Evolutionary conservation across 2,797 vertebrate species (phyloP).

Genomic region (Lateolabrax maculatus): DNA sequence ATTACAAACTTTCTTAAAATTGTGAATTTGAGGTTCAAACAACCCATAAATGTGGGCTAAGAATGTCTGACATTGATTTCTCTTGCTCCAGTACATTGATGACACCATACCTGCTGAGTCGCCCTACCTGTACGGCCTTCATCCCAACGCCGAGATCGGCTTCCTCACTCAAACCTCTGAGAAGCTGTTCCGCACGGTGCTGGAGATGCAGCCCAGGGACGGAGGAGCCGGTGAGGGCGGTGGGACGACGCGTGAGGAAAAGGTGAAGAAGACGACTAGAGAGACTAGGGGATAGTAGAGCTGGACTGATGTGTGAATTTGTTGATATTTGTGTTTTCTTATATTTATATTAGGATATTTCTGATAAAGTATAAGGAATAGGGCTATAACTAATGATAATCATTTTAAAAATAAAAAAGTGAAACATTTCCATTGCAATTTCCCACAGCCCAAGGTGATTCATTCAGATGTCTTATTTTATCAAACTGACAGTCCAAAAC

Average conservation of each 20-base stretch:
- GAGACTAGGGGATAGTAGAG: not conserved
- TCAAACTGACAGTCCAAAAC: not conserved
- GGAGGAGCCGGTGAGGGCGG: conserved; percentile 80
- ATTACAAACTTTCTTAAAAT: not conserved
- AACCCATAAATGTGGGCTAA: not conserved
- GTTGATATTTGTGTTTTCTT: not conserved
- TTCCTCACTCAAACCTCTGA: conserved; percentile 94
- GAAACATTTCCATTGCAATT: not conserved
- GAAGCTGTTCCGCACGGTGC: conserved; percentile 90
- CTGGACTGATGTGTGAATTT: not conserved
- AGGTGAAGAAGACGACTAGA: conserved; percentile 77
- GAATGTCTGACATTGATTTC: conserved; percentile 8
- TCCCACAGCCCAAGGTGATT: not conserved
- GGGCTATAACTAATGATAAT: too few relatives aligned
- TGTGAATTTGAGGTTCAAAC: not conserved
- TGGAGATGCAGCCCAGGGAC: conserved; percentile 94
- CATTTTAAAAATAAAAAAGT: too few relatives aligned
- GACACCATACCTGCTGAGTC: conserved; percentile 90
- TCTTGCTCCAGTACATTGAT: conserved; percentile 90
- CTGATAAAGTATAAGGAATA: not conserved
- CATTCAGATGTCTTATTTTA: not conserved
- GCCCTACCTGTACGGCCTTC: conserved; percentile 93
- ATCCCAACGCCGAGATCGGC: conserved; percentile 96
- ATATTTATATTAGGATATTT: too few relatives aligned
- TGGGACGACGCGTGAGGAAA: conserved; percentile 86